Evolutionary conservation across 2,888 invertebrate species (phyloP), one percentile per base, ranked within the genome.

Genomic region (Oligia fasciuncula): DNA sequence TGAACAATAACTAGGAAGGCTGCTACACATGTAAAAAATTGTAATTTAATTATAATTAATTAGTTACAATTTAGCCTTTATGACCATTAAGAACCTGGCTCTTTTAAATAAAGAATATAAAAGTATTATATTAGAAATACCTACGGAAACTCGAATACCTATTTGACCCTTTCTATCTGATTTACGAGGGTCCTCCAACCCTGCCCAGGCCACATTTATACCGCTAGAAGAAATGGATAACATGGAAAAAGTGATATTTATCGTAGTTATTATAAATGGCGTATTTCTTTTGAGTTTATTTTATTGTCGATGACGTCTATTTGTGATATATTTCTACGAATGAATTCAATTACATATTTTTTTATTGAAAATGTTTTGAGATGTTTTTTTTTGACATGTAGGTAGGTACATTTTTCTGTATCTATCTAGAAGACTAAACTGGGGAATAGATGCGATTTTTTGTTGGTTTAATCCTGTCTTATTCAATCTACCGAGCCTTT

Each of bases 181-280:
- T 80, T 83, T 80, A 80, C n/a, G 66, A 46, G 46, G 66, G 35
- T 54, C 60, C 17, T 17, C n/a, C n/a, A 46, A 40, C 60, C 83
- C 66, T 23, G 19, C 29, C 49, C 5, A 66, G 49, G n/a, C n/a
- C 66, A 60, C 57, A 35, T 43, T 14, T 19, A 46, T 23, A 40
- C 43, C 51, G 49, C n/a, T 66, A 29, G 49, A 76, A 76, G 40
- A 49, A 79, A 82, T 76, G 14, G 29, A 49, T 35, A 51, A 63
- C 29, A 57, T 9, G n/a, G 49, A 29, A 70, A 65, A 40, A 14
- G 17, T 63, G 29, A 17, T 81, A 79, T 66, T 74, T 79, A 66
- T 66, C n/a, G 0, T 11, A 23, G 51, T 35, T 67, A 43, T 60
- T 46, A 63, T 23, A 68, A 68, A 68, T 54, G 2, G 51, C 4